Percentiles rank a stretch among this genome's conserved stretches.
Conservation (phyloP, 2,797 vertebrate genomes). For the Austrolebias charrua region DNA sequence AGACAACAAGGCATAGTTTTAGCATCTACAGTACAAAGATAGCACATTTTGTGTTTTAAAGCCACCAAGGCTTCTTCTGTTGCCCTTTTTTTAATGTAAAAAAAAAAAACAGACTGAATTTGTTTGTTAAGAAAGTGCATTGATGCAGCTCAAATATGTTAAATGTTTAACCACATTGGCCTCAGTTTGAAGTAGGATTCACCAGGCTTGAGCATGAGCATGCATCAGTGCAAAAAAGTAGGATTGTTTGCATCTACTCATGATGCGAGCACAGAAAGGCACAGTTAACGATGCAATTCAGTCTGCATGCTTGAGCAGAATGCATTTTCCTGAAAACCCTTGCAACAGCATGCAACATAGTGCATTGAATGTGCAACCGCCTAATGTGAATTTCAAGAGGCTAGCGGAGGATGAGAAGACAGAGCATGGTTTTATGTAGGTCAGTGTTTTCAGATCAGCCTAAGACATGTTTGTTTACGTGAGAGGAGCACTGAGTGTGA, state of each 20-base stretch:
- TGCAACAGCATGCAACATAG: conserved; percentile 38
- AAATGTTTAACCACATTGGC: conserved; percentile 14
- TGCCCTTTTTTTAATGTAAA: conserved; percentile 28
- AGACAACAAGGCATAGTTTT: conserved; percentile 32
- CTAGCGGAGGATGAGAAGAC: conserved; percentile 52
- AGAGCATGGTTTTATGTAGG: conserved; percentile 76
- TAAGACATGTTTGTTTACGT: conserved; percentile 79
- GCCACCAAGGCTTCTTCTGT: conserved; percentile 42
- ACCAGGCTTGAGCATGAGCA: too few species aligned
- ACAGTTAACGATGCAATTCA: conserved; percentile 18
- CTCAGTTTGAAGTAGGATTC: conserved; percentile 16
- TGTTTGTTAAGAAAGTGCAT: conserved; percentile 11
- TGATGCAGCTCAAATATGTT: conserved; percentile 5
- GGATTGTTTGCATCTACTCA: conserved; percentile 24
- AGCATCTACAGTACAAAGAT: conserved; percentile 6
- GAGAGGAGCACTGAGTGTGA: conserved; percentile 65
- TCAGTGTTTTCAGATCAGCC: conserved; percentile 78
- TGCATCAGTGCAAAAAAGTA: too few species aligned
- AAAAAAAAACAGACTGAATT: conserved; percentile 17
- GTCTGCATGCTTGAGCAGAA: conserved; percentile 20
- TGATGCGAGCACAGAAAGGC: conserved; percentile 14
- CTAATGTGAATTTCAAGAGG: conserved; percentile 47
- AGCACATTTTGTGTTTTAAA: conserved; percentile 25
- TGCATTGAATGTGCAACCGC: conserved; percentile 29
- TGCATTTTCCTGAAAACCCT: conserved; percentile 24